Evolutionary conservation across 2,888 invertebrate genomes (phyloP).

Genomic region (Homarus gammarus): DNA sequence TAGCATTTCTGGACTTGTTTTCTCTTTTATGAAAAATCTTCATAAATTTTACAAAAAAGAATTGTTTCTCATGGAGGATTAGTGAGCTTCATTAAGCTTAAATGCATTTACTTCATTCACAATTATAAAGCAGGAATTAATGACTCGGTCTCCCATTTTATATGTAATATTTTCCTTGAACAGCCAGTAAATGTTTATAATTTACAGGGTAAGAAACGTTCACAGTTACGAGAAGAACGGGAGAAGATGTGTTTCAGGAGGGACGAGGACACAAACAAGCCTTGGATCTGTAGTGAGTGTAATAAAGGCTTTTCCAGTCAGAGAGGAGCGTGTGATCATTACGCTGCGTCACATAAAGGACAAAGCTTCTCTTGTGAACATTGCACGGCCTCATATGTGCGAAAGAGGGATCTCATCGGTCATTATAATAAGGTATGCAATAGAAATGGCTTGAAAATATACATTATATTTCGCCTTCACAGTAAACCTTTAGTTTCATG

Average conservation of each 20-base stretch:
- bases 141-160: too few relatives aligned
- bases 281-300: slow-evolving; percentile 58
- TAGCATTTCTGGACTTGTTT: too few relatives aligned
- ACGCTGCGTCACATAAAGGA: slow-evolving; percentile 54
- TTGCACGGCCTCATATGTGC: slow-evolving; percentile 52
- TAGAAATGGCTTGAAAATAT: background rate
- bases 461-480: background rate
- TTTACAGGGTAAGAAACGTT: slow-evolving; percentile 44
- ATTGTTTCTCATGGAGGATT: too few relatives aligned
- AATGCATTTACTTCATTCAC: too few relatives aligned
- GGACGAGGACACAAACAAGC: background rate
- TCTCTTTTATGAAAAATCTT: too few relatives aligned
- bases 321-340: slow-evolving; percentile 66
- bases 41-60: too few relatives aligned
- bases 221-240: slow-evolving; percentile 31
- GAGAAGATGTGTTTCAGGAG: slow-evolving; percentile 42
- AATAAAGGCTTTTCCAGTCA: slow-evolving; percentile 52
- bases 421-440: slow-evolving; percentile 59
- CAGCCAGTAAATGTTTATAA: too few relatives aligned
- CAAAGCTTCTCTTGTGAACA: slow-evolving; percentile 47
- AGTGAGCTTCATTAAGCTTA: too few relatives aligned
- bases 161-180: background rate
- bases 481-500: background rate
- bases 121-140: too few relatives aligned
- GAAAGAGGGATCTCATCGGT: slow-evolving; percentile 65